These are phyloP conservation scores for Sigmodon hispidus DNA, from an alignment of 2,113 vertebrate genomes.

Conservation along the genomic window DNA sequence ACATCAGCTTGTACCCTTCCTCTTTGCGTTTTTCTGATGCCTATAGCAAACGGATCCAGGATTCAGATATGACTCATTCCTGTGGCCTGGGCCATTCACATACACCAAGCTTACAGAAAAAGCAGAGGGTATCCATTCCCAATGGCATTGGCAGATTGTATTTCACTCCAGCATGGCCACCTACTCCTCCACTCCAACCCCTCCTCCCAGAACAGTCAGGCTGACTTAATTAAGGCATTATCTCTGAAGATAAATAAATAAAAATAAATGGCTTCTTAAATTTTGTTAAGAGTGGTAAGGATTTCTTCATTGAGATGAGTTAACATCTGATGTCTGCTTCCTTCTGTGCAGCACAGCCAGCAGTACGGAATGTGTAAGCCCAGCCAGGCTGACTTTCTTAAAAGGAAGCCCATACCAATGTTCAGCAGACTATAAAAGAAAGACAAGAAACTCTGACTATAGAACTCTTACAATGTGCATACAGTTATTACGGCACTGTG, in stretches of 20 bases:
- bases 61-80: conserved; percentile 3
- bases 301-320: conserved; percentile 30
- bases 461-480: conserved; percentile 79
- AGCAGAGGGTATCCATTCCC: conserved; percentile 9
- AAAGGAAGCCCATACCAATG: conserved; percentile 51
- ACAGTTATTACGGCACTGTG: conserved; percentile 82
- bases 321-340: conserved; percentile 48
- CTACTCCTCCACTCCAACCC: not conserved
- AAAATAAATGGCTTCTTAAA: conserved; percentile 36
- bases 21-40: not conserved
- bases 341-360: conserved; percentile 39
- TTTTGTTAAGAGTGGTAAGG: not conserved
- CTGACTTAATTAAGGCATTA: conserved; percentile 74
- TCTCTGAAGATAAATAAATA: conserved; percentile 1
- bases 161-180: conserved; percentile 39
- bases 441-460: conserved; percentile 69
- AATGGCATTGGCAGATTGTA: conserved; percentile 41
- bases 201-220: too few species aligned
- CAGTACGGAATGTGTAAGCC: conserved; percentile 51
- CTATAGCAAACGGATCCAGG: conserved; percentile 5
- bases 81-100: conserved; percentile 22
- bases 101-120: conserved; percentile 24
- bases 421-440: conserved; percentile 65
- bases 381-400: conserved; percentile 65
- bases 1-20: not conserved